Base-by-base conservation (phyloP, 2,888 invertebrate genomes). In the Yponomeuta cagnagella region DNA sequence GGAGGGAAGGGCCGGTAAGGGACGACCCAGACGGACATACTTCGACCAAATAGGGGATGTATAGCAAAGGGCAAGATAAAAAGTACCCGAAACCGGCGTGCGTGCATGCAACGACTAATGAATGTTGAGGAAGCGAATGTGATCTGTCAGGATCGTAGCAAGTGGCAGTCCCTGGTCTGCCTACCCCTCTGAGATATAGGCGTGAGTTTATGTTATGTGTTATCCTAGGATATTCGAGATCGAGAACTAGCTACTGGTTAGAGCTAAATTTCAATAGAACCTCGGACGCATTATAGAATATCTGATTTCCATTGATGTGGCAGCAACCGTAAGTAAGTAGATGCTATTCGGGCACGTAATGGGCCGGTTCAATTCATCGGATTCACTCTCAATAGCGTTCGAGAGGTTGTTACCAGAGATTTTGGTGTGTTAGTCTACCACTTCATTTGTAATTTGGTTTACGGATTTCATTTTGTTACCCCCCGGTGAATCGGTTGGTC, bases 401-500 rank as follows among this genome's bases (percentile, higher is more conserved):
- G 68, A 23, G 48, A 48, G 33, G 48, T 68, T 68, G 68, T 68
- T n/a, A 58, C 68, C 68, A 43, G 23, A 12, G 68, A 68, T 68
- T 43, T 48, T 48, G 23, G 48, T 48, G 68, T 67, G 67, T 68
- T 68, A 68, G 68, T 68, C 43, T 48, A 68, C 76, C 75, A 79
- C 81, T 86, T 85, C 85, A 86, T 87, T 88, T 85, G 83, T 82
- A 82, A 84, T 85, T 87, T 86, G 85, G 87, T 85, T 82, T 86
- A 85, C 83, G 86, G 87, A 87, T 85, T 87, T 81, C 79, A 82
- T 81, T 82, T 33, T 30, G 65, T 10, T 58, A 15, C 12, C 52
- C 52, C 15, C 65, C 65, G 33, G 31, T 31, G 33, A 31, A 65
- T 65, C 31, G 65, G n/a, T 65, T 65, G 10, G 33, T 30, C 65